Percentiles rank a stretch among this genome's conserved stretches.
Conservation (phyloP, 2,113 vertebrate species). For the Mirounga angustirostris region DNA sequence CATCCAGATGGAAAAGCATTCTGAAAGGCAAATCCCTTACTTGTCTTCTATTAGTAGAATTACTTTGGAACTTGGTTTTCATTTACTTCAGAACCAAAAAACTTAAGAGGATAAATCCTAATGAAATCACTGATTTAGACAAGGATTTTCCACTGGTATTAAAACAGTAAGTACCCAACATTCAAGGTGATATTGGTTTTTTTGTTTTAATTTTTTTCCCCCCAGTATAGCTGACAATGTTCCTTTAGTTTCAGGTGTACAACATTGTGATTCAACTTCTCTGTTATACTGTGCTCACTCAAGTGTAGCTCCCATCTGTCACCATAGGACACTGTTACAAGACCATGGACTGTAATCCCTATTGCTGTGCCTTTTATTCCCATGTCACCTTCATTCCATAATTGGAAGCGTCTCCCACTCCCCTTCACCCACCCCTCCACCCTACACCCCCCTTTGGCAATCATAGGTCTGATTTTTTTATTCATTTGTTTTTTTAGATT, state of each 20-base stretch:
- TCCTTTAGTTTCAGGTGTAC: neutral
- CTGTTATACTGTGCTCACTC: neutral
- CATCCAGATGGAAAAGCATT: conserved; percentile 10
- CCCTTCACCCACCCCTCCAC: neutral
- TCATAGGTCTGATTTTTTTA: neutral
- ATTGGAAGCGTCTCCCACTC: neutral
- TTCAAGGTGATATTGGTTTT: neutral
- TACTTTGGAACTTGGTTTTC: neutral
- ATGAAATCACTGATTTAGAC: neutral
- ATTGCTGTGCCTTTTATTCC: neutral
- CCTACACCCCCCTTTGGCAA: neutral
- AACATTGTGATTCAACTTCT: neutral
- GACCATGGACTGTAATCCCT: neutral
- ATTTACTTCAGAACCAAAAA: neutral
- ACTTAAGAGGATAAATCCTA: neutral
- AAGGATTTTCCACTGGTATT: neutral
- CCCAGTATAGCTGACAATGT: neutral
- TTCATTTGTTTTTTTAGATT: neutral
- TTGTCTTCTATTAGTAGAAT: conserved; percentile 10
- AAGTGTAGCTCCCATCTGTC: neutral
- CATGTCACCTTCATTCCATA: neutral
- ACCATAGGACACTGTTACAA: neutral
- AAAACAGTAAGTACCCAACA: neutral
- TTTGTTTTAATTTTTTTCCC: neutral
- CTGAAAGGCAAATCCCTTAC: neutral